These are phyloP conservation scores for Petrocephalus sullivani DNA, from an alignment of 2,797 vertebrate genomes.

Conservation along the genomic window DNA sequence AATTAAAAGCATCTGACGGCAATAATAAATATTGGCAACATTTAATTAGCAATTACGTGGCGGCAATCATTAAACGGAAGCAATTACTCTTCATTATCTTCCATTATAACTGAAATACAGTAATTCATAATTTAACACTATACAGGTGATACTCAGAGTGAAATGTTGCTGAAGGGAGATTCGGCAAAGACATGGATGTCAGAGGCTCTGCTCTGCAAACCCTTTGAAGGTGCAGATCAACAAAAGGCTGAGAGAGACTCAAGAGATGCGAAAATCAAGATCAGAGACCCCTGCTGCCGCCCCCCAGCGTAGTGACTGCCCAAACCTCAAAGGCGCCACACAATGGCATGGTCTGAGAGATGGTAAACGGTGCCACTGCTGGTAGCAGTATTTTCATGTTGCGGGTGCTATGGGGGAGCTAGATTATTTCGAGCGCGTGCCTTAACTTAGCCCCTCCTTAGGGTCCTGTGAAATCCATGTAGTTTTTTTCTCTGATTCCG, in stretches of 20 bases:
- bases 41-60: not conserved
- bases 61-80: not conserved
- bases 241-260: not conserved
- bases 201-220: too few species aligned
- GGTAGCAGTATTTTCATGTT: too few species aligned
- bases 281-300: not conserved
- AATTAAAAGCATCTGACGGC: slow-evolving; percentile 4
- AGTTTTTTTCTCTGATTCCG: too few species aligned
- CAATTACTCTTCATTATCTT: not conserved
- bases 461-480: too few species aligned
- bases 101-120: not conserved
- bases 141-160: not conserved
- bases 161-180: not conserved
- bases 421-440: too few species aligned
- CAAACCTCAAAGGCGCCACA: too few species aligned
- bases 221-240: too few species aligned
- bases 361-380: not conserved
- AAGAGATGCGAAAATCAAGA: not conserved
- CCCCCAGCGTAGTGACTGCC: not conserved
- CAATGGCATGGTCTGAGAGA: too few species aligned
- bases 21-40: not conserved
- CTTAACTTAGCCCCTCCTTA: too few species aligned
- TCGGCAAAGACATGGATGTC: too few species aligned
- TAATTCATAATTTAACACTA: not conserved
- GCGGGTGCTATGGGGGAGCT: too few species aligned